phyloP scores from a whole-genome alignment of 2,797 vertebrate genomes.

The Gastrophryne carolinensis region DNA sequence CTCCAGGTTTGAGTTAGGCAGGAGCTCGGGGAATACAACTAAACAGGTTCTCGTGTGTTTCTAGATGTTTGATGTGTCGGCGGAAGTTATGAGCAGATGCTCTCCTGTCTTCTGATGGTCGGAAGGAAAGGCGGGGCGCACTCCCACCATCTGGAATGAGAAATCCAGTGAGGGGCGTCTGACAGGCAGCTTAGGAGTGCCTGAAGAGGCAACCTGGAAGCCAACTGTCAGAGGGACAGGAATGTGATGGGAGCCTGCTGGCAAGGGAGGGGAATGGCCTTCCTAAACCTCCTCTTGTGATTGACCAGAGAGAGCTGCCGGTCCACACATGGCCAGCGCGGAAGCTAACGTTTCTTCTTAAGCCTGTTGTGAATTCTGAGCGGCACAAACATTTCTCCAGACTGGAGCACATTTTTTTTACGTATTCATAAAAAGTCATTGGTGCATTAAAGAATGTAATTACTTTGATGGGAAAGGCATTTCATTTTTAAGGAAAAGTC shows the following conservation, averaged over 20 bases:
- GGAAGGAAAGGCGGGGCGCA: slow-evolving; percentile 14
- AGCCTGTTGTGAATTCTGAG: background rate
- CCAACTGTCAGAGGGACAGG: background rate
- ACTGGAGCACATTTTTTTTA: background rate
- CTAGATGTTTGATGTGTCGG: slow-evolving; percentile 41
- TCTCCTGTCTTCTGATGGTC: slow-evolving; percentile 32
- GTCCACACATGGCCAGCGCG: background rate
- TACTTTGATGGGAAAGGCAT: slow-evolving; percentile 22
- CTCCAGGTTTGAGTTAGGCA: background rate
- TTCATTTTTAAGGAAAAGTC: slow-evolving; percentile 6
- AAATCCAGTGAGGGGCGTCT: slow-evolving; percentile 19
- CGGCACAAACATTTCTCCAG: background rate
- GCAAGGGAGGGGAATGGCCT: slow-evolving; percentile 18
- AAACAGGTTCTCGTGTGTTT: slow-evolving; percentile 15
- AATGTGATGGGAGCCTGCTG: slow-evolving; percentile 3
- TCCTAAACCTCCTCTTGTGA: background rate
- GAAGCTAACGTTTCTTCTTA: background rate
- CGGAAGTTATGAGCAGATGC: slow-evolving; percentile 46
- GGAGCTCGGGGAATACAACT: background rate
- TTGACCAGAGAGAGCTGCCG: background rate
- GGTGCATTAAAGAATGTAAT: slow-evolving; percentile 38
- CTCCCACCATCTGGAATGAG: slow-evolving; percentile 38
- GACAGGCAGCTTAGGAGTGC: slow-evolving; percentile 13
- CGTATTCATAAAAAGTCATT: slow-evolving; percentile 24
- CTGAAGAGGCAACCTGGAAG: slow-evolving; percentile 15